Evolutionary conservation across 2,888 invertebrate species (phyloP).

Genomic region (Xanthorhoe spadicearia): DNA sequence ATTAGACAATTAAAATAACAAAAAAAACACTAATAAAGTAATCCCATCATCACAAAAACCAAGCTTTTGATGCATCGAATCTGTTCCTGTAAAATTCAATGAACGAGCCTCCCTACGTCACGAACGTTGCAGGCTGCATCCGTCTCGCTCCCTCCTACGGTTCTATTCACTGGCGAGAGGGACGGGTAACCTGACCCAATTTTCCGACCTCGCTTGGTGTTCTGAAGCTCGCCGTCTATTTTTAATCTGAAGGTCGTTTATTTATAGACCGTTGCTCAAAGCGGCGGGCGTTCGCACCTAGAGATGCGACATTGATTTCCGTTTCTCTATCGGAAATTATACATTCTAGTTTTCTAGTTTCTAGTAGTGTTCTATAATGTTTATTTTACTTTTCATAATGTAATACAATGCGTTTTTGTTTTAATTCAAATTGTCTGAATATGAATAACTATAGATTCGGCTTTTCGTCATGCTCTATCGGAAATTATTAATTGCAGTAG

Average conservation of each 20-base stretch:
- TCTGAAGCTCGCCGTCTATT: slow-evolving; percentile 78
- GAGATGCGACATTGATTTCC: slow-evolving; percentile 30
- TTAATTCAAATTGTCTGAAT: too few species aligned
- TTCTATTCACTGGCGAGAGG: slow-evolving; percentile 50
- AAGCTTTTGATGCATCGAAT: slow-evolving; percentile 44
- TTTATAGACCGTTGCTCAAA: slow-evolving; percentile 64
- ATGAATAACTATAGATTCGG: too few species aligned
- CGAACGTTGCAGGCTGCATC: slow-evolving; percentile 67
- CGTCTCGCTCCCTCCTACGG: slow-evolving; percentile 55
- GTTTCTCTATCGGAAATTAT: slow-evolving; percentile 14
- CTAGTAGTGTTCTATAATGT: not conserved
- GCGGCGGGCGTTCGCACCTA: slow-evolving; percentile 37
- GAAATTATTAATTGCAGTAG: too few species aligned
- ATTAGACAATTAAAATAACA: not conserved
- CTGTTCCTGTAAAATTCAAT: slow-evolving; percentile 77
- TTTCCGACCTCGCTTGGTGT: slow-evolving; percentile 78
- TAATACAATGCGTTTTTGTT: too few species aligned
- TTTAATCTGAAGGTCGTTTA: slow-evolving; percentile 84
- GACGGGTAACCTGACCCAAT: slow-evolving; percentile 75
- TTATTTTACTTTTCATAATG: too few species aligned
- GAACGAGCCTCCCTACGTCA: slow-evolving; percentile 78
- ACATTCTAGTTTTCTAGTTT: not conserved
- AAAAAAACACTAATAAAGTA: not conserved
- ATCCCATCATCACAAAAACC: slow-evolving; percentile 7
- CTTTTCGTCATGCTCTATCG: too few species aligned